Conservation (phyloP, 2,113 vertebrate species). For the Catagonus wagneri region DNA sequence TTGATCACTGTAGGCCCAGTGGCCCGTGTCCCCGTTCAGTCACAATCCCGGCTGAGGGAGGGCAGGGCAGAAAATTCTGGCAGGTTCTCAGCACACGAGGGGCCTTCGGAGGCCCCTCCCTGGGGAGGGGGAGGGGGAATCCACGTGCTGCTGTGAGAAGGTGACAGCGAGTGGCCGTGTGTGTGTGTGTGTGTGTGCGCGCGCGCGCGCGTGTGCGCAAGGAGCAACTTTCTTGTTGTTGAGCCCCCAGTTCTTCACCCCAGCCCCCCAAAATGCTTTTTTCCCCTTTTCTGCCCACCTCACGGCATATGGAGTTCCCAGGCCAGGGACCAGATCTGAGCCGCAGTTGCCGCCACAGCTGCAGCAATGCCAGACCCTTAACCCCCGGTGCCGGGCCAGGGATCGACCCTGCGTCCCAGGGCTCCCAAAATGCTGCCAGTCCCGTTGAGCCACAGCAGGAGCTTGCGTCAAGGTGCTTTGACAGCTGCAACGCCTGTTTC, state of each 20-base stretch:
- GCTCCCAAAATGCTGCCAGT: too few relatives aligned
- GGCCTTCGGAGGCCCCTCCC: neutral
- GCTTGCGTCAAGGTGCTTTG: slow-evolving; percentile 59
- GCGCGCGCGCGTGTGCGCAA: rapidly evolving
- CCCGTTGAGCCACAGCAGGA: too few relatives aligned
- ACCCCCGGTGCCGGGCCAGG: too few relatives aligned
- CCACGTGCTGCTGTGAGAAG: neutral
- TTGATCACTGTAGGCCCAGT: neutral
- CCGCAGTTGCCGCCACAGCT: too few relatives aligned
- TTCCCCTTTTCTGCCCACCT: too few relatives aligned
- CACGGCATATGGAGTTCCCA: too few relatives aligned
- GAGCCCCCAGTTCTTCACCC: neutral
- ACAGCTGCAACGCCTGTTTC: slow-evolving; percentile 68
- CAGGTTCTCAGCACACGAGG: neutral
- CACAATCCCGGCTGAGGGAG: neutral
- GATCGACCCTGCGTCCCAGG: too few relatives aligned
- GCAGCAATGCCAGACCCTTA: too few relatives aligned
- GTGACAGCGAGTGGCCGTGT: rapidly evolving
- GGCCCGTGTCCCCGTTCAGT: neutral
- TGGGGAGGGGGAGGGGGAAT: neutral
- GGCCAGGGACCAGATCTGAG: too few relatives aligned
- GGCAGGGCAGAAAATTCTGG: neutral
- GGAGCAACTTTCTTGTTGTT: rapidly evolving
- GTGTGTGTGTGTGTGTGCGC: rapidly evolving
- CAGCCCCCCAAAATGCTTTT: neutral